Evolutionary conservation across 2,797 vertebrate genomes (phyloP), one percentile per base, ranked within the genome.

Genomic region (Micrastur ruficollis): DNA sequence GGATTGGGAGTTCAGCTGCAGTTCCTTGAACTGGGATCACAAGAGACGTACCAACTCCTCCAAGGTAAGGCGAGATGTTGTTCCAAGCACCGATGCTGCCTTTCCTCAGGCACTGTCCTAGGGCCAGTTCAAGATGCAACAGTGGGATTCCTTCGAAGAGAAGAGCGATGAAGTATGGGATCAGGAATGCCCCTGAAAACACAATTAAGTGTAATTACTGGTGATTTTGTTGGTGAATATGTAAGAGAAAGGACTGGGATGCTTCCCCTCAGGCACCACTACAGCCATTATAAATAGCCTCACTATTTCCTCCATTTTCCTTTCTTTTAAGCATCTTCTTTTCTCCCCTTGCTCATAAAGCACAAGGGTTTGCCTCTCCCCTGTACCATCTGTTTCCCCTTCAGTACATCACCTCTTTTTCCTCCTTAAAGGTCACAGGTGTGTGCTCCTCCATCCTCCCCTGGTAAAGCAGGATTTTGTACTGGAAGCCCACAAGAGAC

Each of bases 121-220:
- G 97, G 14, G 99, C 99, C 55, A 99, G 93, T 97, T 99, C 99
- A 0, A 99, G 97, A 86, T 99, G 98, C 85, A 99, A 98, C 85
- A 99, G 95, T 0, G 99, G 99, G 71, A 99, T 97, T 40, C 99
- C 99, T 98, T 99, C 98, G 1, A 99, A 98, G 90, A 99, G 94
- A 95, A 99, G 97, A 2, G 99, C 99, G 0, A 99, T 96, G 90
- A 98, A 26, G 91, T 99, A 99, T 2, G 99, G 99, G 73, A 99
- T 98, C 94, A 99, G 98, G 98, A 99, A 99, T 19, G 99, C 99
- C 22, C 99, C 99, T 99, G 96, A 13, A 82, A 95, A 59, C 31
- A 95, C 56, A 67, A 42, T 71, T 23, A 83, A 87, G 27, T 81
- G 27, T 22, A 56, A n/a, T 82, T 87, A 44, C 21, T 68, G 40